Evolutionary conservation across 2,797 vertebrate genomes (phyloP), one percentile per base, ranked within the genome.

Genomic region (Lepus oiostolus): DNA sequence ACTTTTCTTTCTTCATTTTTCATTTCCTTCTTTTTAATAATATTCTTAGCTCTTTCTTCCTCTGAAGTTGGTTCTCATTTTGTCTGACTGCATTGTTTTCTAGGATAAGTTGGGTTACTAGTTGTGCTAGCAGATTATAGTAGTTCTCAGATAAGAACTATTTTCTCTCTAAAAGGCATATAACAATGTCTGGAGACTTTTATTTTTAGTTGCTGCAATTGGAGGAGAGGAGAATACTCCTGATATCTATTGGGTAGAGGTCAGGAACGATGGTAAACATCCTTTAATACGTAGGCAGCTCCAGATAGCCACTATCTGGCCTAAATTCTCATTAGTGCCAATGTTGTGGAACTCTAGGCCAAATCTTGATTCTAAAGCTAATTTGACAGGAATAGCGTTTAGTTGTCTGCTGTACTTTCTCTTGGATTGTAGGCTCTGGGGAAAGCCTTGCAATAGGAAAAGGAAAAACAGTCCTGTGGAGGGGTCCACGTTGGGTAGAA

Each of bases 401-500:
- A 16, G 26, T 3, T 52, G 0, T 54, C n/a, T 74, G 4, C 24
- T 62, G 11, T n/a, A 30, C 12, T 93, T 70, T 89, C 30, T 87
- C 22, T 92, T 9, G 28, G 4, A 4, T n/a, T 35, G 16, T 22
- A 79, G 76, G 4, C 35, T 88, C 50, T 67, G 30, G 50, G 16
- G 30, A 76, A 30, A 87, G 22, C 13, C 52, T 65, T 28, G 21
- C 8, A 8, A 47, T 32, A 24, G 14, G 13, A 5, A 11, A 11
- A 81, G 3, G 42, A n/a, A 28, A 87, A 16, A 50, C 12, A 28
- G 19, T 83, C 32, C 26, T 60, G 17, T 19, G 32, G 13, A 58
- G 13, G 52, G 32, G 35, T 0, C 4, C 2, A 3, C 2, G 1
- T 0, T 58, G 13, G 26, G 22, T 85, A 22, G 22, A 71, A 16